phyloP scores from a whole-genome alignment of 2,888 invertebrate genomes.

The Ennomos fuscantarius region DNA sequence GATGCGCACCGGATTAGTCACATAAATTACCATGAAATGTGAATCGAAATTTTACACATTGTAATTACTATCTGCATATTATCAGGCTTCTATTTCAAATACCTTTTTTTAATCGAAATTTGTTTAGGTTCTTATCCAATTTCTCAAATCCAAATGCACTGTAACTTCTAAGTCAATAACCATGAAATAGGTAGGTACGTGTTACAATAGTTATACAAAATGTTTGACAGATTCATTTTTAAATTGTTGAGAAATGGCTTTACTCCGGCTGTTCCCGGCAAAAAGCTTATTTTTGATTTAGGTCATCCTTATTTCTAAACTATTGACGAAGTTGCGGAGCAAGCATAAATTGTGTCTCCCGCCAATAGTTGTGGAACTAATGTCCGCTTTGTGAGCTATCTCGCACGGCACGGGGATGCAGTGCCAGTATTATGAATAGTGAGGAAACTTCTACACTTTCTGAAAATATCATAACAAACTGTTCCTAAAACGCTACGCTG shows the following conservation, averaged over 20 bases:
- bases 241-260: not conserved
- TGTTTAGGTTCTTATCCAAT: no score
- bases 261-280: slow-evolving; percentile 1
- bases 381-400: slow-evolving; percentile 61
- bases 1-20: not conserved
- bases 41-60: no score
- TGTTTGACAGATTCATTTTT: not conserved
- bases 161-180: no score
- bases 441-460: not conserved
- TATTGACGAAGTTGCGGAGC: slow-evolving; percentile 61
- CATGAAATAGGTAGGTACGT: no score
- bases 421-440: slow-evolving; percentile 5
- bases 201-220: no score
- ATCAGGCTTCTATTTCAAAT: no score
- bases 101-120: no score
- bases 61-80: no score
- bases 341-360: slow-evolving; percentile 65
- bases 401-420: slow-evolving; percentile 42
- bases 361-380: slow-evolving; percentile 63
- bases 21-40: not conserved
- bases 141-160: no score
- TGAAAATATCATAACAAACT: no score
- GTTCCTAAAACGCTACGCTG: no score
- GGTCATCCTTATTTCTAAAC: slow-evolving; percentile 46
- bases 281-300: not conserved